Evolutionary conservation across 2,113 vertebrate species (phyloP), one percentile per base, ranked within the genome.

Genomic region (Geococcyx californianus): DNA sequence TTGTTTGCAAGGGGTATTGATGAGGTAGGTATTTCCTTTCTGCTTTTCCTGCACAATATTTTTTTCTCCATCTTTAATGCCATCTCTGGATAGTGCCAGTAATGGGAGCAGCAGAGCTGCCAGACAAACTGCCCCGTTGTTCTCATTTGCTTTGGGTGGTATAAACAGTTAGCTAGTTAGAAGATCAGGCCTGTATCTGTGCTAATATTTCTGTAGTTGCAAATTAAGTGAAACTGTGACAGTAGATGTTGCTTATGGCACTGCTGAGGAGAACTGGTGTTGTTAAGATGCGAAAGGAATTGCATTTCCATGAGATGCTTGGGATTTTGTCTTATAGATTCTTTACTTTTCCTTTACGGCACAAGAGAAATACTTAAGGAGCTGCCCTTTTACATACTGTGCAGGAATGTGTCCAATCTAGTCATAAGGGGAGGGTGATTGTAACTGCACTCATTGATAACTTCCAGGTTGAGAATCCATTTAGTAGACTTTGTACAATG

Each of bases 331-430:
- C 33, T 75, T 26, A 12, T 68, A 6, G 26, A 31, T 89, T 90
- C 29, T 72, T 58, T 66, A 25, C 9, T 74, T 79, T 85, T 72
- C 25, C 13, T 56, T 4, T 28, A 33, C 16, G 0, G 0, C 44
- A 17, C 18, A 76, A 87, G 13, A 47, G 2, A 64, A 76, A 31
- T 21, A 2, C 47, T 89, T 28, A 64, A 58, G 20, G 23, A 16
- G 6, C 23, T 82, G 24, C 7, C 1, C 1, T 4, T 47, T 75
- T 62, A n/a, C 26, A 20, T 20, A 23, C 18, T 25, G 19, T 2
- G 1, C 36, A 51, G 45, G 42, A 89, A 33, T 7, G 24, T 62
- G 6, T 38, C 10, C 11, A 62, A 7, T 26, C 26, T 87, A 20
- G 21, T 54, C 8, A 38, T 33, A 77, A 44, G 80, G 82, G 45